Base-by-base conservation (phyloP, 2,113 vertebrate species). In the Xenus cinereus region DNA sequence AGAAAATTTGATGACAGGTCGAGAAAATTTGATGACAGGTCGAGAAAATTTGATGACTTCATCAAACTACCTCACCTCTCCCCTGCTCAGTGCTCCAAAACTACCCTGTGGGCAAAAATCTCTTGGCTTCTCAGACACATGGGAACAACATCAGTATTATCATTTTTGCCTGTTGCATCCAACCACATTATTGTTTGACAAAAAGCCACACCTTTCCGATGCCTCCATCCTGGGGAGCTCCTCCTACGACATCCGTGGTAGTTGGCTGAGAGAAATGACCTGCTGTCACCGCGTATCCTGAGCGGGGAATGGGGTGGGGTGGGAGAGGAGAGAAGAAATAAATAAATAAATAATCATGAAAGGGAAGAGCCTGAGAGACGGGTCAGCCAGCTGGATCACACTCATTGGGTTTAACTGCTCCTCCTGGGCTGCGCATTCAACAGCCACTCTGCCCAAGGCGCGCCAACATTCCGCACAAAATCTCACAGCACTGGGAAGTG, bases 221-320 rank as follows among this genome's bases (percentile, higher is more conserved):
- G 94, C 98, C 98, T 90, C 98, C 99, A 59, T 99, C 99, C 98
- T 99, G 99, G 24, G 99, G 99, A n/a, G 99, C 99, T 83, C 99
- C 99, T 84, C 99, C 99, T 45, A 99, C 99, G 53, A 99, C 89
- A 12, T 99, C 99, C 1, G 98, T 98, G 57, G 98, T 93, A 59
- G 98, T 98, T 0, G 96, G 98, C 53, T 99, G 99, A 59, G 99
- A 99, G 98, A 99, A 99, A 95, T 99, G 99, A 87, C 99, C 99
- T 17, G 99, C 99, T 6, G 99, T 98, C 97, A 99, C 99, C 0
- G 99, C 99, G 12, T 99, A 99, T 89, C 99, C 99, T 99, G 95
- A 53, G 94, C 4, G 33, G 68, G 59, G 95, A 35, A 50, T 69
- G 27, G n/a, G 62, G 46, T 57, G 60, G 19, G 33, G 74, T 30